Base-by-base conservation (phyloP, 2,113 vertebrate genomes). In the Hippopotamus amphibius region DNA sequence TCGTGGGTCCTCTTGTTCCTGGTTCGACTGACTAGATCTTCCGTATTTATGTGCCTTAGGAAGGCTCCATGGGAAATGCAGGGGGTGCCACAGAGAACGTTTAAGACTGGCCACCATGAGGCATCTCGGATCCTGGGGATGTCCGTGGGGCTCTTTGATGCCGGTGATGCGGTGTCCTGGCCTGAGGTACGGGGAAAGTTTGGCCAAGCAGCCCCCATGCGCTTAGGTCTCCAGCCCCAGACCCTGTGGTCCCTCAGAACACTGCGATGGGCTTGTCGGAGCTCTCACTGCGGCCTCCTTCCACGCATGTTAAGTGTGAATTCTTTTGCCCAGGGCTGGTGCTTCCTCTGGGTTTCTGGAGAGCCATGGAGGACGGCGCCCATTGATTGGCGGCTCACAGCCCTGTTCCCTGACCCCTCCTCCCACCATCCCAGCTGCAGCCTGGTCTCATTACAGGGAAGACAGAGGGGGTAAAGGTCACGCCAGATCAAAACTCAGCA, bases 301-400 rank as follows among this genome's bases (percentile, higher is more conserved):
- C 22, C 8, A 13, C 30, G 13, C 6, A 1, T 3, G 41, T 22
- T 55, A 28, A 6, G 4, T n/a, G 41, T 5, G 26, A 28, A 33
- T 21, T 22, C 30, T 63, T 48, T 46, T 26, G 0, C 7, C 11
- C 2, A 0, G 9, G 53, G 37, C 50, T 21, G 21, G n/a, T 0
- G 1, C 26, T 74, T 46, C 13, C 7, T 10, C 21, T 5, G 7
- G 7, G 24, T 28, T 33, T 77, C 59, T 41, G 48, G 28, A 24
- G 76, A 37, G 14, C 0, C 9, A 0, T 6, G 9, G 69, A 2
- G 3, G 2, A 1, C 14, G 14, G 50, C 1, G 7, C 3, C 41
- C 7, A 7, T 1, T 6, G 30, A 10, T 33, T 30, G 41, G 7
- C 19, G 21, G 46, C 55, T 72, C 3, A 0, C 4, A 33, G 43